phyloP scores from a whole-genome alignment of 2,888 invertebrate species.

The Limulus polyphemus region DNA sequence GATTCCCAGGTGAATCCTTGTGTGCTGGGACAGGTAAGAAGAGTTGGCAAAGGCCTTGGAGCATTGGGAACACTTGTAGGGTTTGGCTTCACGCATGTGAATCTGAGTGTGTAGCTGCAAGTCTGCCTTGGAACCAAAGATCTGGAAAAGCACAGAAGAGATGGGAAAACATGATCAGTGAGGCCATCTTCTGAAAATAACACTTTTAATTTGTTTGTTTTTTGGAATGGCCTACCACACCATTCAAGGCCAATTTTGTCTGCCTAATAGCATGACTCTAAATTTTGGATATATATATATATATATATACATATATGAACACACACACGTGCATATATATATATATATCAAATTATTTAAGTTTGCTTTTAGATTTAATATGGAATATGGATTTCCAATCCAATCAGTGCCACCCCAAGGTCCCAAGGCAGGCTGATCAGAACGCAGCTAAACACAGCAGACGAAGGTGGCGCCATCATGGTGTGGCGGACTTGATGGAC shows the following conservation, averaged over 20 bases:
- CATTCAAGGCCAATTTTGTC: slow-evolving; percentile 11
- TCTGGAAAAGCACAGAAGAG: slow-evolving; percentile 50
- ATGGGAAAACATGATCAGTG: too few species aligned
- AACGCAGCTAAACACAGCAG: slow-evolving; percentile 24
- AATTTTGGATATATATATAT: too few species aligned
- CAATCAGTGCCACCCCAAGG: too few species aligned
- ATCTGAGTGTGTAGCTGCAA: slow-evolving; percentile 93
- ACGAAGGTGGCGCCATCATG: slow-evolving; percentile 14
- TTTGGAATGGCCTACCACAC: slow-evolving; percentile 24
- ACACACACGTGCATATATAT: too few species aligned
- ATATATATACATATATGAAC: too few species aligned
- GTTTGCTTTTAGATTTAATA: too few species aligned
- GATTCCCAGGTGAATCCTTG: slow-evolving; percentile 96
- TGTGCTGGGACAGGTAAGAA: slow-evolving; percentile 97
- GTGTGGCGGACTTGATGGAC: slow-evolving; percentile 22
- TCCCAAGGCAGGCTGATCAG: slow-evolving; percentile 5
- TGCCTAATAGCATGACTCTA: too few species aligned
- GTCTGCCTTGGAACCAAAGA: slow-evolving; percentile 94
- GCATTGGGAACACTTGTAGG: slow-evolving; percentile 98
- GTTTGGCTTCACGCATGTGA: slow-evolving; percentile 98
- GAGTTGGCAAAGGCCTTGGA: slow-evolving; percentile 98
- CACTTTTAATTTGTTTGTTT: slow-evolving; percentile 13
- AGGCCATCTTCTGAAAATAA: not conserved
- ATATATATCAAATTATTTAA: too few species aligned
- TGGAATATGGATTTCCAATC: too few species aligned